Conservation (phyloP, 1,140 invertebrate species). For the Brachionus sp. region DNA sequence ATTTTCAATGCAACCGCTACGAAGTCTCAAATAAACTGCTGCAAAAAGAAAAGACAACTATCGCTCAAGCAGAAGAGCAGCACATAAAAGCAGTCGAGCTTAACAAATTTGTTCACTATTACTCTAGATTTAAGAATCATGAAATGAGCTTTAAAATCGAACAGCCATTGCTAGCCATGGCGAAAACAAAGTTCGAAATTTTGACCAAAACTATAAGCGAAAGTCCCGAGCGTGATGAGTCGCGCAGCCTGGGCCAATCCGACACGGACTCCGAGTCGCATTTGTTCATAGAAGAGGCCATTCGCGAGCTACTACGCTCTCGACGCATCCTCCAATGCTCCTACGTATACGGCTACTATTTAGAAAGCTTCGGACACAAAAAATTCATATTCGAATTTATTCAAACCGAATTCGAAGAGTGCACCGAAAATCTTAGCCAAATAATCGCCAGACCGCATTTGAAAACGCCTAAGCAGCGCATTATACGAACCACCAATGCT, state of each 20-base stretch:
- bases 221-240: not conserved
- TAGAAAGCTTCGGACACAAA: constrained; percentile 67
- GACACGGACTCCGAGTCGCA: constrained; percentile 49
- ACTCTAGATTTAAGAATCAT: constrained; percentile 68
- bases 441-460: constrained; percentile 68
- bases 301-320: constrained; percentile 67
- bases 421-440: constrained; percentile 67
- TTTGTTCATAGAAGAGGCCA: constrained; percentile 67
- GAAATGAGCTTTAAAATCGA: constrained; percentile 67
- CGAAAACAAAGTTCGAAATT: constrained; percentile 60
- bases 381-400: constrained; percentile 71
- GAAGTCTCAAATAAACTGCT: constrained; percentile 68
- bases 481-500: constrained; percentile 65
- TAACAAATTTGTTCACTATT: constrained; percentile 67
- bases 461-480: constrained; percentile 65
- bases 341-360: constrained; percentile 69
- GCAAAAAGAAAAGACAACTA: constrained; percentile 64
- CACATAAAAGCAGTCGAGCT: constrained; percentile 39
- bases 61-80: constrained; percentile 61
- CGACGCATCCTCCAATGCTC: constrained; percentile 67
- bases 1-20: constrained; percentile 71
- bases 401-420: constrained; percentile 69
- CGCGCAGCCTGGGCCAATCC: not conserved
- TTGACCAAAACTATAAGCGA: constrained; percentile 1
- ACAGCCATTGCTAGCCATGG: constrained; percentile 65